Evolutionary conservation across 37 sponge, comb jelly and placozoan species (phyloP), one percentile per base, ranked within the genome.

Genomic region (Haliclona indistincta): DNA sequence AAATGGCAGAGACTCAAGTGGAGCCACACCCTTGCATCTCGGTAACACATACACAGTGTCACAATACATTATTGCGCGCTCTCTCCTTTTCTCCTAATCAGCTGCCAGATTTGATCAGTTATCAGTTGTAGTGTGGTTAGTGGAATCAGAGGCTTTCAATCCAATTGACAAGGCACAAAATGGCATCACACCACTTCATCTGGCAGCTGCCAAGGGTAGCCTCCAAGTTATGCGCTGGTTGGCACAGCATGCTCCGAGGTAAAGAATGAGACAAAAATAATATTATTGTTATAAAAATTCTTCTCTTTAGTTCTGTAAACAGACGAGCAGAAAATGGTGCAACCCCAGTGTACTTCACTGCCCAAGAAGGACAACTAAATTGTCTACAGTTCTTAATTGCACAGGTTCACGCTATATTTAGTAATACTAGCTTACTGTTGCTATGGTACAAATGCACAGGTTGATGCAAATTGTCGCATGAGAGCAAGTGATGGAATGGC

Each of bases 131-230:
- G 76, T 69, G 4, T 86, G 87, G 87, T 39, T 86, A 15, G 81
- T 86, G 38, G 81, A 80, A 54, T 43, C 64, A 2, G 76, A 75
- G 43, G 29, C 35, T 1, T 75, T 81, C 68, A 70, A 56, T 74
- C 75, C 71, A 11, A 13, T 68, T 11, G 87, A 80, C 3, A 65
- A 56, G 28, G 90, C 90, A 10, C 78, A 89, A 56, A 84, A 80
- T 67, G 90, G 90, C 3, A 71, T 78, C 72, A 89, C 85, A 37
- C 85, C 90, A 19, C 68, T 84, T 23, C 90, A 89, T 68, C 44
- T 89, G n/a, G 90, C 90, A 15, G 85, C 90, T 0, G 90, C 90
- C 10, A 84, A 84, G 61, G 90, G 90, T 13, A 89, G 85, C 26
- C 36, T 80, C 40, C 68, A 89, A 25, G 74, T 73, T 34, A 67